Evolutionary conservation across 2,113 vertebrate species (phyloP).

Genomic region (Calonectris borealis): DNA sequence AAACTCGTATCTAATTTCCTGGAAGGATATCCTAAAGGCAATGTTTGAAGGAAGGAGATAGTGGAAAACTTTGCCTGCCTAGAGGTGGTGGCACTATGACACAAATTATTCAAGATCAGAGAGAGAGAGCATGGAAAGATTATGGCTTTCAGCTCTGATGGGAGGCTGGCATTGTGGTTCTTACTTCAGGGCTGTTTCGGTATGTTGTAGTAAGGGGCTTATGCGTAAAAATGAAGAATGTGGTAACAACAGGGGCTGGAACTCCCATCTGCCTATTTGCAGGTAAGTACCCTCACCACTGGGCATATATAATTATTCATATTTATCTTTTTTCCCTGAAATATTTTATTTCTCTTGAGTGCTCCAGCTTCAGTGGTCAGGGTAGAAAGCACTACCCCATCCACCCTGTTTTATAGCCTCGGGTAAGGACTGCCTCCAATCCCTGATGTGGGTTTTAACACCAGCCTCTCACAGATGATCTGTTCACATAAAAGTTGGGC

Average conservation of each 20-base stretch:
- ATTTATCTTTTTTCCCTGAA: background rate
- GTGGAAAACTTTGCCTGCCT: background rate
- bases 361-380: background rate
- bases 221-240: background rate
- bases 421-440: background rate
- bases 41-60: background rate
- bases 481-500: background rate
- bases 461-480: rapidly evolving
- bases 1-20: background rate
- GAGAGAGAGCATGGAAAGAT: background rate
- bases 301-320: background rate
- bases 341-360: background rate
- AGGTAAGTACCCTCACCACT: background rate
- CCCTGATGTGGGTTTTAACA: background rate
- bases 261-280: background rate
- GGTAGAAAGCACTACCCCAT: background rate
- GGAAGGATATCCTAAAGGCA: background rate
- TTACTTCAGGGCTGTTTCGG: background rate
- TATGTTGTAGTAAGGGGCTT: background rate
- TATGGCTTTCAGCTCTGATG: background rate
- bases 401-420: background rate
- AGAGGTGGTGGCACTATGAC: background rate
- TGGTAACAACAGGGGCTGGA: background rate
- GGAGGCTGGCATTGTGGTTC: background rate
- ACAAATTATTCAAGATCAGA: background rate